Conservation (phyloP, 2,113 vertebrate genomes). For the Cynoglossus semilaevis region DNA sequence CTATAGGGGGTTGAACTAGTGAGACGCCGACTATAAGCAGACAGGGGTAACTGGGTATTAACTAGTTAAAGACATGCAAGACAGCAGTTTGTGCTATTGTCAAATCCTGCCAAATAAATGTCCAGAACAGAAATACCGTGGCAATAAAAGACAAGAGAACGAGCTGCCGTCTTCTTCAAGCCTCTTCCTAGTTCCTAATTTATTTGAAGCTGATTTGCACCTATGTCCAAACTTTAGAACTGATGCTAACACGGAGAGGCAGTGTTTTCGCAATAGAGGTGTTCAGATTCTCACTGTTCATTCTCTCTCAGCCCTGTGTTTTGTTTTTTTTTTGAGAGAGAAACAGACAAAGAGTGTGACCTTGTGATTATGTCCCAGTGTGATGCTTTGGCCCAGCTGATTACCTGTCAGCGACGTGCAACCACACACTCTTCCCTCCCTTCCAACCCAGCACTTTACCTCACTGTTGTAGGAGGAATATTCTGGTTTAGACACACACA, state of each 20-base stretch:
- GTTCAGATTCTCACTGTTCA: slow-evolving; percentile 28
- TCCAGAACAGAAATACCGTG: background rate
- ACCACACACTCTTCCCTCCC: slow-evolving; percentile 46
- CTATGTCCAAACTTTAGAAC: slow-evolving; percentile 28
- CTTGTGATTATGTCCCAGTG: slow-evolving; percentile 66
- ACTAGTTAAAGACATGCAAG: background rate
- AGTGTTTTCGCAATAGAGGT: slow-evolving; percentile 51
- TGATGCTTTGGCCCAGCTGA: slow-evolving; percentile 68
- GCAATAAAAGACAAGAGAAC: too few species aligned
- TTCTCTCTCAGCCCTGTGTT: background rate
- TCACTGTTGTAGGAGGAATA: slow-evolving; percentile 50
- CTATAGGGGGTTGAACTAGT: slow-evolving; percentile 7
- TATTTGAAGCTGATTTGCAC: slow-evolving; percentile 12
- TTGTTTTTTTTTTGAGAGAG: too few species aligned
- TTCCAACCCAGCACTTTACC: slow-evolving; percentile 57
- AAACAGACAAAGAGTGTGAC: slow-evolving; percentile 20
- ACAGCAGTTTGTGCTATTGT: slow-evolving; percentile 1
- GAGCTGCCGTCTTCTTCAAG: background rate
- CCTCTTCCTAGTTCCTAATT: slow-evolving; percentile 14
- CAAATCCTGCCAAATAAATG: background rate
- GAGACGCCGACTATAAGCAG: slow-evolving; percentile 1
- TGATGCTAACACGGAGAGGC: slow-evolving; percentile 55
- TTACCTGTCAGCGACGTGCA: slow-evolving; percentile 74
- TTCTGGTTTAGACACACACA: slow-evolving; percentile 35
- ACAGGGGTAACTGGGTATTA: slow-evolving; percentile 8